A percentile compares a stretch with the other conserved stretches of the same genome.
Evolutionary conservation across 1,140 invertebrate genomes (phyloP).

Genomic region (Musca domestica): DNA sequence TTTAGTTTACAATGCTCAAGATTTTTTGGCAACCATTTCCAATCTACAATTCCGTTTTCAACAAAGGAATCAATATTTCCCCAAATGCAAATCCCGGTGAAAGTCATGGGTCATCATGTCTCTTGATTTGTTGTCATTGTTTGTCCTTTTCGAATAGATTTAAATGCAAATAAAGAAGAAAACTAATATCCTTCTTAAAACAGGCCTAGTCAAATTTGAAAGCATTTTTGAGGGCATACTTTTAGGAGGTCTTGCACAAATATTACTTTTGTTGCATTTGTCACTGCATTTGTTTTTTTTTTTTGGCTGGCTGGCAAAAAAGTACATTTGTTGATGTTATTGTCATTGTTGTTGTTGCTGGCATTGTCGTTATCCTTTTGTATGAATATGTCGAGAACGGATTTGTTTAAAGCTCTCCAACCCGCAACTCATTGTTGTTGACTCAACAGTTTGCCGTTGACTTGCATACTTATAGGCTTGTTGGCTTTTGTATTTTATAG

Average conservation of each 20-base stretch:
- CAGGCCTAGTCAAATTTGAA: too few species aligned
- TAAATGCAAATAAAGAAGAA: background rate
- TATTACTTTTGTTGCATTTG: background rate
- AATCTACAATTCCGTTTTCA: background rate
- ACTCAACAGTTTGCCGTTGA: constrained; percentile 18
- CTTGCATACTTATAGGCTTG: constrained; percentile 15
- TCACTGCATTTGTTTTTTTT: background rate
- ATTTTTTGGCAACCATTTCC: background rate
- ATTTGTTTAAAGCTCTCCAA: too few species aligned
- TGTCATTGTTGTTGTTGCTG: background rate
- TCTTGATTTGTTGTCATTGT: background rate
- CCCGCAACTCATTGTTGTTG: background rate
- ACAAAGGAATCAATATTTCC: constrained; percentile 1
- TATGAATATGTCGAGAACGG: too few species aligned
- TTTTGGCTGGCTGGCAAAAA: background rate
- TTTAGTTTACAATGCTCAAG: background rate
- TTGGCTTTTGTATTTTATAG: constrained; percentile 11
- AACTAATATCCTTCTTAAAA: background rate
- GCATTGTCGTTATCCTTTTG: too few species aligned
- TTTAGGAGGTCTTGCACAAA: background rate
- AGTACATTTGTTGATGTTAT: background rate
- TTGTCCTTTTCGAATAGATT: background rate
- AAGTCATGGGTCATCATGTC: constrained; percentile 7
- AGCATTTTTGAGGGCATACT: constrained; percentile 4
- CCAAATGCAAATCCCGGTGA: background rate